Base-by-base conservation (phyloP, 2,113 vertebrate genomes). In the Ia io region DNA sequence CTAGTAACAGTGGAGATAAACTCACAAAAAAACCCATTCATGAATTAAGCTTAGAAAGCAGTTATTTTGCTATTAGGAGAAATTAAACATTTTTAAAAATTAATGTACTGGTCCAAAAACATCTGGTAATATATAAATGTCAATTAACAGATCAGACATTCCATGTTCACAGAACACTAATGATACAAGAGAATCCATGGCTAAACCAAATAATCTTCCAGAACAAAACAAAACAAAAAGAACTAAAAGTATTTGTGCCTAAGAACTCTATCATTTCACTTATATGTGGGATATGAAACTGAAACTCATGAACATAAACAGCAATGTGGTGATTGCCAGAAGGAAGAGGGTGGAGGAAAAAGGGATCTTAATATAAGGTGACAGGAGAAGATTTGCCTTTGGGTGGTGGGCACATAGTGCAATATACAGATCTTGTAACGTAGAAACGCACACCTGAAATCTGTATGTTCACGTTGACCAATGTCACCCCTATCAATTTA, bases 41-140 rank as follows among this genome's bases (percentile, higher is more conserved):
- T 28, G 35, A 90, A 49, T 92, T 67, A 82, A 79, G 23, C 25
- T 77, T 77, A 77, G n/a, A 87, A 91, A 90, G 51, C 30, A 76
- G 83, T 77, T 84, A 47, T 69, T 82, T 77, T 96, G 32, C 76
- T 80, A 92, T 51, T 69, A 71, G 23, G 84, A 94, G 37, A 94
- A 89, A 63, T 30, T 6, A 69, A 76, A 61, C 17, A 42, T 53
- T 90, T 94, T 88, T 83, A 65, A 74, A 92, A 92, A 83, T 63
- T 20, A 87, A 28, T 70, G 30, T 65, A 65, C 53, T 78, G 61
- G 42, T 69, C 7, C 56, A 96, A 82, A 97, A 53, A 35, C 23
- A 92, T 30, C 13, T 77, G 8, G 30, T 28, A 70, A 84, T 67
- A 59, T 28, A 17, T 73, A 28, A 70, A 80, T 67, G 74, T n/a